Evolutionary conservation across 1,140 invertebrate species (phyloP).

Genomic region (Atta colombica): DNA sequence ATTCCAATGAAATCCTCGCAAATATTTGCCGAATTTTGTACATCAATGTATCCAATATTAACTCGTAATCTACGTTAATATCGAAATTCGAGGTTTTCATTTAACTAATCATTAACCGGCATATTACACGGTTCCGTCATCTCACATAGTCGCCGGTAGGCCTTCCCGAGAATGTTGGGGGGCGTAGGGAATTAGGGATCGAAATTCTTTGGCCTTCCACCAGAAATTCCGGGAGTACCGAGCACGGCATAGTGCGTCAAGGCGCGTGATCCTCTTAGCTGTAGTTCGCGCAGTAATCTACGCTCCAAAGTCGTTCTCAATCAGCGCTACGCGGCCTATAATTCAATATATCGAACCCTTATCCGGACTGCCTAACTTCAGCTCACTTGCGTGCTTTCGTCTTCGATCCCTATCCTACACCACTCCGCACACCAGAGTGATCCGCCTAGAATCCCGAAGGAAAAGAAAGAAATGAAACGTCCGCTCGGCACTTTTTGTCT

Average conservation of each 20-base stretch:
- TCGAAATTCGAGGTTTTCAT: slow-evolving; percentile 30
- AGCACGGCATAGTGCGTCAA: slow-evolving; percentile 47
- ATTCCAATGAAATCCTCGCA: slow-evolving; percentile 56
- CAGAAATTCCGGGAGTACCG: slow-evolving; percentile 22
- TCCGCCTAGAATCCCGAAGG: slow-evolving; percentile 43
- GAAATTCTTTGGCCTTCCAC: slow-evolving; percentile 28
- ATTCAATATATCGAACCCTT: slow-evolving; percentile 82
- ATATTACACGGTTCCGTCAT: slow-evolving; percentile 14
- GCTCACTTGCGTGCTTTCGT: slow-evolving; percentile 55
- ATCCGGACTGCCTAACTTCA: slow-evolving; percentile 60
- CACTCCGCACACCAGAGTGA: neutral
- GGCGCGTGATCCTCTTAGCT: slow-evolving; percentile 72
- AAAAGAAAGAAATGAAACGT: slow-evolving; percentile 39
- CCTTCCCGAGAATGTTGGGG: neutral
- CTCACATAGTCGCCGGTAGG: neutral
- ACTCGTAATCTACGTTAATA: slow-evolving; percentile 49
- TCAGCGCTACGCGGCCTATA: slow-evolving; percentile 79
- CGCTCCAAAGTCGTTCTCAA: slow-evolving; percentile 78
- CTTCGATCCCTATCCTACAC: neutral
- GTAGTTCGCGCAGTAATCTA: slow-evolving; percentile 78
- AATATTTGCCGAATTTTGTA: slow-evolving; percentile 59
- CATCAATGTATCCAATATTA: slow-evolving; percentile 54
- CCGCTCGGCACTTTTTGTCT: slow-evolving; percentile 77
- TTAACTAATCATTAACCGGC: slow-evolving; percentile 29
- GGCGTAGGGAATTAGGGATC: neutral